phyloP scores from a whole-genome alignment of 2,888 invertebrate species.

The Priocnemis perturbator region DNA sequence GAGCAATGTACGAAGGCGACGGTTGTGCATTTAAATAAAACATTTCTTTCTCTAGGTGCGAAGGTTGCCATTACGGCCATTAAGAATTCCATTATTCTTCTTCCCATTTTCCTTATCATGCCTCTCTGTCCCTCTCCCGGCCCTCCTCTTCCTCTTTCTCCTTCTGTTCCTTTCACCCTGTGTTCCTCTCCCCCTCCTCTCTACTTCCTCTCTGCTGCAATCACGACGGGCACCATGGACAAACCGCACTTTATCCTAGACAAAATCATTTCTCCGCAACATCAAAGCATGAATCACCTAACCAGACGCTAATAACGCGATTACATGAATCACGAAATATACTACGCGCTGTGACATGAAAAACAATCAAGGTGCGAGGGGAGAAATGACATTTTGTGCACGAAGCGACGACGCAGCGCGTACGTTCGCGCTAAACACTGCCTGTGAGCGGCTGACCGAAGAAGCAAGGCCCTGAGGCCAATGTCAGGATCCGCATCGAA shows the following conservation, averaged over 20 bases:
- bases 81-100: slow-evolving; percentile 15
- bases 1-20: too few species aligned
- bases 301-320: slow-evolving; percentile 31
- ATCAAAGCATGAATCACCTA: slow-evolving; percentile 34
- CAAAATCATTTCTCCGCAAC: slow-evolving; percentile 28
- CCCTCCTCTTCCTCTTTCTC: slow-evolving; percentile 21
- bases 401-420: slow-evolving; percentile 3
- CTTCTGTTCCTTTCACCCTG: slow-evolving; percentile 9
- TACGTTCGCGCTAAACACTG: too few species aligned
- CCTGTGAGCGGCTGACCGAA: too few species aligned
- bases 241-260: slow-evolving; percentile 27
- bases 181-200: too few species aligned
- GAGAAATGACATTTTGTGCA: slow-evolving; percentile 12
- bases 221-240: slow-evolving; percentile 10
- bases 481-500: too few species aligned
- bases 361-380: slow-evolving; percentile 30
- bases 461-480: too few species aligned
- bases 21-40: too few species aligned
- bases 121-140: neutral
- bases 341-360: slow-evolving; percentile 20
- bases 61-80: slow-evolving; percentile 8
- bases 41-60: too few species aligned
- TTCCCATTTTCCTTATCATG: too few species aligned
- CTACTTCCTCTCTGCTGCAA: neutral
- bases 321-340: slow-evolving; percentile 30